phyloP scores from a whole-genome alignment of 2,888 invertebrate genomes.

The Glaucopsyche alexis region DNA sequence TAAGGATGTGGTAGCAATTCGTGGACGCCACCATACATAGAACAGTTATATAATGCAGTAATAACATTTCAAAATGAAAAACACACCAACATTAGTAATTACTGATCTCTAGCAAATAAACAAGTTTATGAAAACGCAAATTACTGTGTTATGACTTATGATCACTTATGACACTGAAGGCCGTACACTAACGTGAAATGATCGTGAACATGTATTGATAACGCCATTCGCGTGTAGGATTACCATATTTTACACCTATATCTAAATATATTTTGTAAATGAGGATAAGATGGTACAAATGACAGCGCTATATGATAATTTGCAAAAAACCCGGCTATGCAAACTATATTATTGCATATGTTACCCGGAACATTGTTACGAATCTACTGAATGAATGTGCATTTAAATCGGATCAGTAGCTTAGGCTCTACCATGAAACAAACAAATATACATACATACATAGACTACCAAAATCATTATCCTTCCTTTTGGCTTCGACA shows the following conservation, averaged over 20 bases:
- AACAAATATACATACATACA: no score
- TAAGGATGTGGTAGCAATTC: not conserved
- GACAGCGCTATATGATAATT: no score
- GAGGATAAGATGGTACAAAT: no score
- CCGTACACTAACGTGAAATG: not conserved
- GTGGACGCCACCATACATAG: not conserved
- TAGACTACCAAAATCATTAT: no score
- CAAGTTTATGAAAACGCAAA: not conserved
- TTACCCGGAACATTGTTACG: no score
- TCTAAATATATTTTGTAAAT: no score
- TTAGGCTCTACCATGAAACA: no score
- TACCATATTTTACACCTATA: not conserved
- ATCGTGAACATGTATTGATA: not conserved
- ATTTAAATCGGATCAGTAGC: no score
- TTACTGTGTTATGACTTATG: not conserved
- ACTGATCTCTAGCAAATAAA: not conserved
- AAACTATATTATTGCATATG: no score
- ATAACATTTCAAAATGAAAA: not conserved
- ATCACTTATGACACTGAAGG: not conserved
- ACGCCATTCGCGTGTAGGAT: not conserved
- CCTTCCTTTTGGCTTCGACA: no score
- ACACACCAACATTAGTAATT: not conserved
- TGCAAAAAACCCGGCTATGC: no score
- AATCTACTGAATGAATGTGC: no score
- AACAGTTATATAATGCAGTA: not conserved